These are phyloP conservation scores for Pseudomyrmex gracilis DNA, from an alignment of 1,140 invertebrate species.

Conservation along the genomic window DNA sequence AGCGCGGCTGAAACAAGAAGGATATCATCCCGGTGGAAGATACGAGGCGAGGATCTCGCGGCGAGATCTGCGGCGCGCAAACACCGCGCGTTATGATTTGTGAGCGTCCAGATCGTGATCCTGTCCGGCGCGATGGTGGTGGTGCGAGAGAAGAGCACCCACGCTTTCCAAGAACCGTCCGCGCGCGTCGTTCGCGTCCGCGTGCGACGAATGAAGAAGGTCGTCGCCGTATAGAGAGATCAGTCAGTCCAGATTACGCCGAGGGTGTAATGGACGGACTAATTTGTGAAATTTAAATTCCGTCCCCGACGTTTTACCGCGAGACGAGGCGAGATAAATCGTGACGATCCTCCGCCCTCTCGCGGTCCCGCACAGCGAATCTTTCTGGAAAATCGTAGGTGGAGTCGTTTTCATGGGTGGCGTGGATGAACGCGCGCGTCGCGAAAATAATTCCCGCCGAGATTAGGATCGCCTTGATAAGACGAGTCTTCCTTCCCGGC, in stretches of 20 bases:
- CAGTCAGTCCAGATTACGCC: constrained; percentile 78
- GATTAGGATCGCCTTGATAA: constrained; percentile 43
- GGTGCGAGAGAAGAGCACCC: constrained; percentile 70
- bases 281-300: constrained; percentile 86
- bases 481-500: too few species aligned
- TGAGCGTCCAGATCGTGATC: constrained; percentile 79
- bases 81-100: constrained; percentile 80
- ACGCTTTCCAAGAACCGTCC: constrained; percentile 80
- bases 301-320: constrained; percentile 79
- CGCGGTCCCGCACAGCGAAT: constrained; percentile 54
- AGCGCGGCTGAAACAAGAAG: constrained; percentile 55
- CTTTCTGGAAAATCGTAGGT: constrained; percentile 81
- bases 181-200: constrained; percentile 37
- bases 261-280: constrained; percentile 85
- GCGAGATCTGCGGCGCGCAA: constrained; percentile 72
- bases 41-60: constrained; percentile 68
- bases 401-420: constrained; percentile 55
- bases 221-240: constrained; percentile 67
- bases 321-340: constrained; percentile 71
- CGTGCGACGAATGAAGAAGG: constrained; percentile 15
- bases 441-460: constrained; percentile 41
- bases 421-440: constrained; percentile 18
- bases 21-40: constrained; percentile 54
- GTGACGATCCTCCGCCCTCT: constrained; percentile 4
- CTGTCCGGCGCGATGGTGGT: constrained; percentile 62